These are phyloP conservation scores for Vespertilio murinus DNA, from an alignment of 2,797 vertebrate species.

Conservation along the genomic window DNA sequence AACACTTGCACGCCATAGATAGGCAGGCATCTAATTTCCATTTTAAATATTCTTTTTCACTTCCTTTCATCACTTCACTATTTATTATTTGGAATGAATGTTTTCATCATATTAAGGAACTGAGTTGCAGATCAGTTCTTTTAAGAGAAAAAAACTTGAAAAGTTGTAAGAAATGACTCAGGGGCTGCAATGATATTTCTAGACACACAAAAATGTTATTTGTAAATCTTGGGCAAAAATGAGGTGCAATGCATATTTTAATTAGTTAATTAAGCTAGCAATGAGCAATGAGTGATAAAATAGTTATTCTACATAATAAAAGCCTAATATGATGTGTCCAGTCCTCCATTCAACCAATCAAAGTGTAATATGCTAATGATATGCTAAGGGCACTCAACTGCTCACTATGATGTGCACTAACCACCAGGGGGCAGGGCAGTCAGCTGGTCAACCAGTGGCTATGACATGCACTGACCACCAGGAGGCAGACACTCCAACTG, in stretches of 20 bases:
- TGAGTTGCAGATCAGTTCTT: neutral
- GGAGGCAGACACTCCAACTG: no score
- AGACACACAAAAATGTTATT: neutral
- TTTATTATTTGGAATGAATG: neutral
- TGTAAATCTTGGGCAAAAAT: neutral
- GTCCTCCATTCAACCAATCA: no score
- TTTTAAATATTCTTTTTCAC: neutral
- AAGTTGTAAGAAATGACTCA: neutral
- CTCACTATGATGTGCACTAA: no score
- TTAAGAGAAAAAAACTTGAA: neutral
- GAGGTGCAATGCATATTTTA: neutral
- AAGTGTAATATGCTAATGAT: no score
- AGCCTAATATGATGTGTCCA: no score
- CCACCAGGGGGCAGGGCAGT: no score
- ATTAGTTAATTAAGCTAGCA: neutral
- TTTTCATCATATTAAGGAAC: conserved; percentile 8
- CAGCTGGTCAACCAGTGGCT: no score
- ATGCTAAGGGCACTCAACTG: no score
- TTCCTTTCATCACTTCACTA: neutral
- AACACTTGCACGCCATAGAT: neutral
- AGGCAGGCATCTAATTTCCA: neutral
- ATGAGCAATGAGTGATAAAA: neutral
- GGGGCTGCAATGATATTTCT: neutral
- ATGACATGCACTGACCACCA: no score
- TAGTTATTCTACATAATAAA: neutral